Conservation (phyloP, 2,113 vertebrate species). For the Nycticorax nycticorax region DNA sequence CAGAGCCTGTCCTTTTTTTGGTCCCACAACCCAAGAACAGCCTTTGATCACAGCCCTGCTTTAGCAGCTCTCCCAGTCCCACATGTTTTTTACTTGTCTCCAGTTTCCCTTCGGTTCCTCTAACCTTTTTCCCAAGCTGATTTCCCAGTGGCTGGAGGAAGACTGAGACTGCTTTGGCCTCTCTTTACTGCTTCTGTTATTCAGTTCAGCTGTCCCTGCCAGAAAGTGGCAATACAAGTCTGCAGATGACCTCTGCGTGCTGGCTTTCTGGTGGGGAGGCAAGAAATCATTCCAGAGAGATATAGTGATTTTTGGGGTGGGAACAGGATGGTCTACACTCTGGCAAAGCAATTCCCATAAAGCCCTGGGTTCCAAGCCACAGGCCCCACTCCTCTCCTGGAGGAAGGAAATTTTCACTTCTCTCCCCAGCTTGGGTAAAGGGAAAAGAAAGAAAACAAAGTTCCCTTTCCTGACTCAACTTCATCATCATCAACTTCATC, state of each 20-base stretch:
- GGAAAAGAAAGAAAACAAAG: background rate
- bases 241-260: background rate
- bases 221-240: rapidly evolving
- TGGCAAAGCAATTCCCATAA: background rate
- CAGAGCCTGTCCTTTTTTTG: background rate
- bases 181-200: background rate
- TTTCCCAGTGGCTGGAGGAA: background rate
- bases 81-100: background rate
- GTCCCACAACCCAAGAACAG: background rate
- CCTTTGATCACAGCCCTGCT: background rate
- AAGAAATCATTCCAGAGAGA: background rate
- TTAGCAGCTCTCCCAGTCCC: background rate
- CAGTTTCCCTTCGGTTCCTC: background rate
- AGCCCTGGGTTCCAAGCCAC: background rate
- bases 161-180: background rate
- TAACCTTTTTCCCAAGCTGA: background rate
- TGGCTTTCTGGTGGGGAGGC: background rate
- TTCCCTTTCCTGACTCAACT: background rate
- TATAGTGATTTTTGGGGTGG: background rate
- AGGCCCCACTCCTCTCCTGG: background rate
- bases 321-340: rapidly evolving
- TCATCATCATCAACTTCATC: background rate
- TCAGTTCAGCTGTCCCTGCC: background rate
- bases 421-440: background rate
- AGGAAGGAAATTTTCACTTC: background rate